Conservation (phyloP, 1,140 invertebrate species). For the Parasteatoda tepidariorum region DNA sequence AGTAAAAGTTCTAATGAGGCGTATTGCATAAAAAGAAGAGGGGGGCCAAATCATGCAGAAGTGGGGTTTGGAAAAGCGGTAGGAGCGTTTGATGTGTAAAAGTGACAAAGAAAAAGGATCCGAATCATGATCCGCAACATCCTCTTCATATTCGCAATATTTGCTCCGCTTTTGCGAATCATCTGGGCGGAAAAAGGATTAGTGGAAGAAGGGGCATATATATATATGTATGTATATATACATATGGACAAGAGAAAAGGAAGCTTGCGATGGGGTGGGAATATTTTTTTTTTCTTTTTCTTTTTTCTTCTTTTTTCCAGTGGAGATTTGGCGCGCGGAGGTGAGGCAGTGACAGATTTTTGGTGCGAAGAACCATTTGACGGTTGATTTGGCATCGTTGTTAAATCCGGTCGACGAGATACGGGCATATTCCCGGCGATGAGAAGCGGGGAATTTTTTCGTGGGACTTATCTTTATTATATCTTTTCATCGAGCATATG, state of each 20-base stretch:
- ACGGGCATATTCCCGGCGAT: slow-evolving; percentile 24
- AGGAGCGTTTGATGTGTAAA: slow-evolving; percentile 19
- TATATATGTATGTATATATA: slow-evolving; percentile 32
- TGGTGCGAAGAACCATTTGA: slow-evolving; percentile 46
- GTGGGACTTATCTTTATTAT: neutral
- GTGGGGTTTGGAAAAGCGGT: neutral
- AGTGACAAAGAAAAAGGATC: slow-evolving; percentile 32
- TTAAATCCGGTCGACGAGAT: slow-evolving; percentile 14
- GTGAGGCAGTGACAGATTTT: slow-evolving; percentile 42
- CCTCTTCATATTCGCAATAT: slow-evolving; percentile 61
- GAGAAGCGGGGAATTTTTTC: neutral
- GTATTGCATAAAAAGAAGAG: slow-evolving; percentile 32
- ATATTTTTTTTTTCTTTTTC: too few species aligned
- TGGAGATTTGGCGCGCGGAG: neutral
- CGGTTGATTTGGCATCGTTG: slow-evolving; percentile 30
- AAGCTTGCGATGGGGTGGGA: neutral
- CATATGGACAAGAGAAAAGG: slow-evolving; percentile 5
- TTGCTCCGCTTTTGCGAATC: slow-evolving; percentile 37
- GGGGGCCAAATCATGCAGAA: slow-evolving; percentile 18
- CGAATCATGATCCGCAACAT: slow-evolving; percentile 53
- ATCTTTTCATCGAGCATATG: neutral
- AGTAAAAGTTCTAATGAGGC: slow-evolving; percentile 49
- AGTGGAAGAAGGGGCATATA: neutral
- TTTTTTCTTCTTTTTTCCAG: too few species aligned
- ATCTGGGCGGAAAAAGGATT: slow-evolving; percentile 48